Base-by-base conservation (phyloP, 1,140 invertebrate species). In the Drosophila eugracilis region DNA sequence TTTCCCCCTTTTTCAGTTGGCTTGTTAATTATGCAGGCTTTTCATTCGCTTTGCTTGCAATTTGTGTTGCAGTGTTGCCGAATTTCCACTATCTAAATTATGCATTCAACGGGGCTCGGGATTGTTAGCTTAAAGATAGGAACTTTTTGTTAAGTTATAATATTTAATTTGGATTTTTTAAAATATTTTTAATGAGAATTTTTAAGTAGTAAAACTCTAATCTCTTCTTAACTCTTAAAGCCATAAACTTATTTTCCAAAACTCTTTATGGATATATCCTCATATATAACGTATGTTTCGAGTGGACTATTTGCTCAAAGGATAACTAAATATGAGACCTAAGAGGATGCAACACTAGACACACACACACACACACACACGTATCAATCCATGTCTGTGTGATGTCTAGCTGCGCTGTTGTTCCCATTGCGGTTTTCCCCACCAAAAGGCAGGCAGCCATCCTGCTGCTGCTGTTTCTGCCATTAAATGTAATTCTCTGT, bases 401-500 rank as follows among this genome's bases (percentile, higher is more conserved):
- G 67, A 60, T 41, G 69, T 63, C 69, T 62, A 70, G 41, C 44
- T 59, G 67, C 42, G 67, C 42, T 70, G 65, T 39, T 86, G 77
- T 86, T 80, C 76, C 48, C 76, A 76, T 54, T 86, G 81, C 62
- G 76, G 81, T 77, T 86, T 12, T 42, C 15, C 44, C 63, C 12
- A 14, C 36, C 59, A 19, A 52, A 9, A 3, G 58, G 44, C 41
- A 22, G 6, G 17, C 37, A 32, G 48, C 28, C 12, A 24, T 50
- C 52, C 67, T 26, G 62, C 41, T 67, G 60, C 44, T 58, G 19
- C 63, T 60, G 66, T 15, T 80, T 75, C 72, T 78, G 71, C 83
- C 83, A 88, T 88, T 88, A 88, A 88, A 88, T 77, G 83, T 88
- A 88, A 88, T 88, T 88, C 84, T 88, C 83, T 83, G 84, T 69